Evolutionary conservation across 1,140 invertebrate genomes (phyloP).

Genomic region (Helicoverpa zea): DNA sequence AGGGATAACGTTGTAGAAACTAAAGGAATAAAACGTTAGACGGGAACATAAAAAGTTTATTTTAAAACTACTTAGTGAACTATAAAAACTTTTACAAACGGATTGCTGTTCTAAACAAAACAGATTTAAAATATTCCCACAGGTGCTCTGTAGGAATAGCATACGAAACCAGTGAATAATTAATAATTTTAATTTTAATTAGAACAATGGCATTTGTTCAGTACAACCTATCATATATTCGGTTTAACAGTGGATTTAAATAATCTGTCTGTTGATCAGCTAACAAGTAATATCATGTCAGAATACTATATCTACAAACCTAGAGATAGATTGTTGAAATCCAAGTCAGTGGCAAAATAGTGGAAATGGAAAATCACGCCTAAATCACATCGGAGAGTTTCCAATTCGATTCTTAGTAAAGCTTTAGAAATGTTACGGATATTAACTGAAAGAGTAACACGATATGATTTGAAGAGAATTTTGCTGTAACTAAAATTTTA

Average conservation of each 20-base stretch:
- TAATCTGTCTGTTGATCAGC: too few species aligned
- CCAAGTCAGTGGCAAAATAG: not conserved
- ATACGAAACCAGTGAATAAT: not conserved
- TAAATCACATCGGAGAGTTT: too few species aligned
- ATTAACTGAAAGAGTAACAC: too few species aligned
- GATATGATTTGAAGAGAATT: too few species aligned
- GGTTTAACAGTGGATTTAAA: too few species aligned
- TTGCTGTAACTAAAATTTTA: too few species aligned
- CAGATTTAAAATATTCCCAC: not conserved
- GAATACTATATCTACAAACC: too few species aligned
- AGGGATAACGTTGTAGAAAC: not conserved
- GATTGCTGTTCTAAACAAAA: not conserved
- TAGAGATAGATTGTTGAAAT: too few species aligned
- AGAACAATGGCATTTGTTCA: conserved; percentile 7
- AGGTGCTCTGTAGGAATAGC: not conserved
- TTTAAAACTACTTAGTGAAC: not conserved
- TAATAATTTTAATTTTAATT: not conserved
- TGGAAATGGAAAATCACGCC: not conserved
- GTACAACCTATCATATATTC: not conserved
- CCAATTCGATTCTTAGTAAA: not conserved
- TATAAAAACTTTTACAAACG: not conserved
- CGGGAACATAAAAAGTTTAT: not conserved
- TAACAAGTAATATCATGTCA: too few species aligned
- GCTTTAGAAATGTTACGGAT: too few species aligned
- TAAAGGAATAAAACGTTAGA: not conserved